These are phyloP conservation scores for Eurystomus gularis DNA, from an alignment of 2,113 vertebrate genomes.

Conservation along the genomic window DNA sequence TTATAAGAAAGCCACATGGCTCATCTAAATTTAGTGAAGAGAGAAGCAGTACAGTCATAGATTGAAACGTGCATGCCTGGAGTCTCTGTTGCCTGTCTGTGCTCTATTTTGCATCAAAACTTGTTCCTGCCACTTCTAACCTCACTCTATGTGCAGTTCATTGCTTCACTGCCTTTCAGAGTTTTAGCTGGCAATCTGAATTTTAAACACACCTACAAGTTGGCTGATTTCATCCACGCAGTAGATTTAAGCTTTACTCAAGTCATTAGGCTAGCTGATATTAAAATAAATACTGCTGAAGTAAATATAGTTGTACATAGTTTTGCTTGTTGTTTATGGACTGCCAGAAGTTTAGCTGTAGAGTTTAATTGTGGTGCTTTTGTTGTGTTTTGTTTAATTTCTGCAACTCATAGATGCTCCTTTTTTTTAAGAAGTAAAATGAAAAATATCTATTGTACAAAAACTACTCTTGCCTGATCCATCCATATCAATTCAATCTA, in stretches of 20 bases:
- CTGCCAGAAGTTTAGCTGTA: background rate
- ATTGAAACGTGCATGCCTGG: background rate
- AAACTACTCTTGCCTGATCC: background rate
- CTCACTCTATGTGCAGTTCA: background rate
- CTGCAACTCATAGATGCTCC: background rate
- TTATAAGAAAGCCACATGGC: background rate
- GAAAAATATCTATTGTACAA: background rate
- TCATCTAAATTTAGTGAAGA: background rate
- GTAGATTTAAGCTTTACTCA: background rate
- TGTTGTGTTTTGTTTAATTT: background rate
- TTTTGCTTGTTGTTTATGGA: background rate
- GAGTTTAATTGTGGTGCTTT: background rate
- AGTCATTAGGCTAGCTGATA: background rate
- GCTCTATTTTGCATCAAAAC: background rate
- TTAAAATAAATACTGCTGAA: background rate
- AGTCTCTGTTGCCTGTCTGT: background rate
- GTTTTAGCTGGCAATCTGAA: background rate
- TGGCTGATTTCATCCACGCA: background rate
- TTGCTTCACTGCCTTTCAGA: background rate
- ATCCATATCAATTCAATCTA: background rate
- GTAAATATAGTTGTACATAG: background rate
- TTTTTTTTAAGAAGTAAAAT: background rate
- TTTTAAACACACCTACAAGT: background rate
- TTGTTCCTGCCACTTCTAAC: background rate
- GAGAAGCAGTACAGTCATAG: background rate